Percentiles rank a stretch among this genome's conserved stretches.
Evolutionary conservation across 1,140 invertebrate species (phyloP).

Genomic region (Mycetomoellerius zeteki): DNA sequence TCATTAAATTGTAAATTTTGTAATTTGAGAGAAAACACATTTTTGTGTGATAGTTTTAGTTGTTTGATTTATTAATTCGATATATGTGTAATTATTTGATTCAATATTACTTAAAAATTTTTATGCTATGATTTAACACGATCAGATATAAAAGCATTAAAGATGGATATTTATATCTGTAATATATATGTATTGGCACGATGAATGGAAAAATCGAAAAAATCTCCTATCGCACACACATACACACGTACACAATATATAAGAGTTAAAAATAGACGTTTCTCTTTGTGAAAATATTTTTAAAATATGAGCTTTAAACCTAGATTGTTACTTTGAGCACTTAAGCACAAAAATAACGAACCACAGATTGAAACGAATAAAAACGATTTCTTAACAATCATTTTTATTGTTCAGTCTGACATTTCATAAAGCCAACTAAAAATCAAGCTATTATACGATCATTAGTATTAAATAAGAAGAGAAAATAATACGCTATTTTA

Average conservation of each 20-base stretch:
- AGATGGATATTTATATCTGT: slow-evolving; percentile 32
- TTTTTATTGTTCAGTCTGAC: not conserved
- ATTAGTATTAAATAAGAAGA: not conserved
- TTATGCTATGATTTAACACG: not conserved
- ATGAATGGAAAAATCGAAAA: slow-evolving; percentile 43
- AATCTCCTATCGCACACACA: not conserved
- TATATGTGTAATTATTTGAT: not conserved
- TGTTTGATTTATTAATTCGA: not conserved
- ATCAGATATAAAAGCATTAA: slow-evolving; percentile 3
- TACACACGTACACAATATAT: not conserved
- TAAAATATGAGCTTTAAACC: slow-evolving; percentile 47
- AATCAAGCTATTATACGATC: not conserved
- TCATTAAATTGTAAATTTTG: not conserved
- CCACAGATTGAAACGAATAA: not conserved
- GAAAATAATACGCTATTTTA: not conserved
- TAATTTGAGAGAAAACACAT: not conserved
- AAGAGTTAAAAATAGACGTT: slow-evolving; percentile 41
- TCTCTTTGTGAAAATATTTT: slow-evolving; percentile 46
- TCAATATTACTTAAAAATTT: slow-evolving; percentile 5
- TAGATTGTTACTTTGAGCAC: slow-evolving; percentile 36
- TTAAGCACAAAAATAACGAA: slow-evolving; percentile 46
- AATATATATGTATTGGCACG: slow-evolving; percentile 22
- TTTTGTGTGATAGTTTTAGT: not conserved
- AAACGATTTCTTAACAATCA: not conserved
- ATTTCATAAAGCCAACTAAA: not conserved